Percentiles rank a stretch among this genome's conserved stretches.
Evolutionary conservation across 2,113 vertebrate genomes (phyloP).

Genomic region (Gallinago paraguaiae): DNA sequence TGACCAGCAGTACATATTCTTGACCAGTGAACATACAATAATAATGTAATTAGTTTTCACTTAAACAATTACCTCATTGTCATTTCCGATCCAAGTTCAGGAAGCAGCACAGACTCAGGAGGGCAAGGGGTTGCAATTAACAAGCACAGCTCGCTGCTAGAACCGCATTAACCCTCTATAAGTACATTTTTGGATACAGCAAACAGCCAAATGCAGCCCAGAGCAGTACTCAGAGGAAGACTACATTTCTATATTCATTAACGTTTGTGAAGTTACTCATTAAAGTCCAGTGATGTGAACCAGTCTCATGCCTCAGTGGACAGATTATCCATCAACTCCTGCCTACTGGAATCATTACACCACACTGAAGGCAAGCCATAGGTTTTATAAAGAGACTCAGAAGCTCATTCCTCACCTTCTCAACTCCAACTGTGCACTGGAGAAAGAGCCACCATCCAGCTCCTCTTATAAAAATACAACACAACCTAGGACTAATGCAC

Average conservation of each 20-base stretch:
- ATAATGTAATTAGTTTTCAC: slow-evolving; percentile 35
- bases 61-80: slow-evolving; percentile 15
- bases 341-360: neutral
- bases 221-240: neutral
- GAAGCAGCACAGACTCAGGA: slow-evolving; percentile 11
- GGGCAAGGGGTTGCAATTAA: neutral
- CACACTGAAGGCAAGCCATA: neutral
- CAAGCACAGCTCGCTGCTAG: neutral
- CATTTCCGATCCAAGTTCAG: slow-evolving; percentile 7
- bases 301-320: neutral
- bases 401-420: neutral
- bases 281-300: neutral
- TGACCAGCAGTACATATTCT: neutral
- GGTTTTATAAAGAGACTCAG: neutral
- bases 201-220: neutral
- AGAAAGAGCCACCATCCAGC: neutral
- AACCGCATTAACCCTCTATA: neutral
- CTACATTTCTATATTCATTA: neutral
- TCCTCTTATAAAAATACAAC: neutral
- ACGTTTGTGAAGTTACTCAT: neutral
- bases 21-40: neutral
- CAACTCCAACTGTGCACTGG: neutral
- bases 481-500: neutral
- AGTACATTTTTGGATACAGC: neutral
- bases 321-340: neutral